Evolutionary conservation across 2,888 invertebrate species (phyloP).

Genomic region (Limenitis camilla): DNA sequence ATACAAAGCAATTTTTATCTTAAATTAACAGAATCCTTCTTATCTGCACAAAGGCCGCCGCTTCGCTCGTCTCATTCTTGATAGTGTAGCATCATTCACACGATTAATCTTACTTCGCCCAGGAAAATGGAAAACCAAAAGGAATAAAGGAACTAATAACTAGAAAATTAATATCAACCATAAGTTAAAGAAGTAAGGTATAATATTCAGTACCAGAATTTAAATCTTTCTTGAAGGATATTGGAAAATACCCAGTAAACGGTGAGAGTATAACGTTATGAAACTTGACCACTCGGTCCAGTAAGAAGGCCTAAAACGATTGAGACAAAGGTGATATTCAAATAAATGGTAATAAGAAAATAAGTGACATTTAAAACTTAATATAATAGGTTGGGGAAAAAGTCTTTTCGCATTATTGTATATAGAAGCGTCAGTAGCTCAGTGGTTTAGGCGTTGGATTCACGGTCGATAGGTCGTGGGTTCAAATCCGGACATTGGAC

Average conservation of each 20-base stretch:
- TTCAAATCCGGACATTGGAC: no score
- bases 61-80: slow-evolving; percentile 13
- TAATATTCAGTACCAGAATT: not conserved
- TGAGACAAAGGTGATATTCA: slow-evolving; percentile 24
- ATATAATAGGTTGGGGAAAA: no score
- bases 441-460: no score
- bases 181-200: not conserved
- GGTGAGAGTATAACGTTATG: slow-evolving; percentile 3
- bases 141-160: not conserved
- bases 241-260: slow-evolving; percentile 1
- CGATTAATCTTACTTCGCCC: slow-evolving; percentile 15
- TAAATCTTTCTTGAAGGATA: not conserved
- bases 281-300: slow-evolving; percentile 4
- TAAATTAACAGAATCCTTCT: slow-evolving; percentile 11
- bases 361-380: no score
- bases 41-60: slow-evolving; percentile 9
- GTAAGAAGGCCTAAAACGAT: not conserved
- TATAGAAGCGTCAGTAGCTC: no score
- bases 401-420: no score
- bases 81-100: slow-evolving; percentile 16
- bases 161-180: not conserved
- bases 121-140: not conserved
- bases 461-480: no score
- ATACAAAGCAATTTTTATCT: slow-evolving; percentile 8
- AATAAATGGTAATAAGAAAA: no score